A percentile compares a stretch with the other conserved stretches of the same genome.
phyloP scores from a whole-genome alignment of 2,888 invertebrate species.

The Chloromyia formosa region DNA sequence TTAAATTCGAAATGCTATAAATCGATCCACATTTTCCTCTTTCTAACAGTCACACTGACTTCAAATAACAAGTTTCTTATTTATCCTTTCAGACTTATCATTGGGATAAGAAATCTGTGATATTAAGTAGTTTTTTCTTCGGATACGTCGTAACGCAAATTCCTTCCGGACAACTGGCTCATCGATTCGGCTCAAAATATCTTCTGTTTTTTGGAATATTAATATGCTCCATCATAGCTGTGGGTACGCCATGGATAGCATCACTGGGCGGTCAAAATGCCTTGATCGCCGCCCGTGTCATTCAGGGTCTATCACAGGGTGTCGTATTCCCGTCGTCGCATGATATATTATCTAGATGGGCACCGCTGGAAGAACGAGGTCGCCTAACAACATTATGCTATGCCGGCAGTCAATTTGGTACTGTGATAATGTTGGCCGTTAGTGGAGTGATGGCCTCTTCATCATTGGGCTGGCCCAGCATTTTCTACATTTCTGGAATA shows the following conservation, averaged over 20 bases:
- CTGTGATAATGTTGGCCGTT: conserved; percentile 75
- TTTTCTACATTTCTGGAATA: conserved; percentile 78
- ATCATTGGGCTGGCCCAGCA: conserved; percentile 77
- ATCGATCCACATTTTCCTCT: too few relatives aligned
- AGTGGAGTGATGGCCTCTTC: conserved; percentile 78
- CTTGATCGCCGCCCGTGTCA: conserved; percentile 69
- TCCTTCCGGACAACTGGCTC: conserved; percentile 76
- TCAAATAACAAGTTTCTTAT: too few relatives aligned
- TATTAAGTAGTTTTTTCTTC: conserved; percentile 75
- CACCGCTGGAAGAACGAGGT: conserved; percentile 75
- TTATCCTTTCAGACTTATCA: conserved; percentile 66
- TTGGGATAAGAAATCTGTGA: conserved; percentile 70
- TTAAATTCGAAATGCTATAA: too few relatives aligned
- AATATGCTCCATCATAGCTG: conserved; percentile 72
- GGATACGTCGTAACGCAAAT: conserved; percentile 72
- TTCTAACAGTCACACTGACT: too few relatives aligned
- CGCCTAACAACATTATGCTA: conserved; percentile 74
- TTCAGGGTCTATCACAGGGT: conserved; percentile 76
- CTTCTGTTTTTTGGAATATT: conserved; percentile 68
- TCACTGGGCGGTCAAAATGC: conserved; percentile 70
- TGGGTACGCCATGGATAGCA: conserved; percentile 76
- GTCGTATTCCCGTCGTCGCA: conserved; percentile 74
- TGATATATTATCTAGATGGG: conserved; percentile 75
- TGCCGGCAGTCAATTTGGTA: conserved; percentile 81
- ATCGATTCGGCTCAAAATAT: conserved; percentile 75